phyloP scores from a whole-genome alignment of 1,140 invertebrate genomes.

The Caligus rogercresseyi region DNA sequence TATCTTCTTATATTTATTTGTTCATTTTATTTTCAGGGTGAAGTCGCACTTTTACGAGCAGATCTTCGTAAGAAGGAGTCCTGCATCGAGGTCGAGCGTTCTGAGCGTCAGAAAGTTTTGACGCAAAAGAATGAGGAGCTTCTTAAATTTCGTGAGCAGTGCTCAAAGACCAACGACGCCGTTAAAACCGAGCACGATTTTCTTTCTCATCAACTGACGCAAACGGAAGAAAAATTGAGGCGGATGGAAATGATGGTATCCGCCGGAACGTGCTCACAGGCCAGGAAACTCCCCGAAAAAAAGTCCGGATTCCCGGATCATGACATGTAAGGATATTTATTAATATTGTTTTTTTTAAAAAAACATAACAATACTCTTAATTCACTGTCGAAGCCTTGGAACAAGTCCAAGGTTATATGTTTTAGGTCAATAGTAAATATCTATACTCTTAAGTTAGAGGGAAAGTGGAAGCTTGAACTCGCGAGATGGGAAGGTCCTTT shows the following conservation, averaged over 20 bases:
- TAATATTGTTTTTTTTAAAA: background rate
- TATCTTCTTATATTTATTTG: background rate
- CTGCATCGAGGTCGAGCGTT: background rate
- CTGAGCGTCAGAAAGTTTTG: background rate
- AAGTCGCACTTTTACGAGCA: background rate
- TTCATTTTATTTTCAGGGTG: background rate
- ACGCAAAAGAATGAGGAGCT: background rate
- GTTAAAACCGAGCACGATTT: background rate
- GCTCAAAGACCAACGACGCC: background rate
- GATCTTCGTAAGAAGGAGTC: background rate
- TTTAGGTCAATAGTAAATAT: no score
- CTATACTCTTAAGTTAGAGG: no score
- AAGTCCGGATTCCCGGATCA: background rate
- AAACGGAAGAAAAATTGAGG: background rate
- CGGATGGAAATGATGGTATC: background rate
- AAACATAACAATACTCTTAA: no score
- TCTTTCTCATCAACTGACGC: background rate
- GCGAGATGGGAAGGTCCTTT: no score
- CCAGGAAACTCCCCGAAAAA: background rate
- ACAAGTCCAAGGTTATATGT: no score
- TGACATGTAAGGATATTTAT: background rate
- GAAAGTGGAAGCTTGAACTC: no score
- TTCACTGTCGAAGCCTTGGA: no score
- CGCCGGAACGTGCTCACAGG: background rate
- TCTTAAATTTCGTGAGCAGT: background rate